These are phyloP conservation scores for Thereva nobilitata DNA, from an alignment of 2,888 invertebrate species.

Conservation along the genomic window DNA sequence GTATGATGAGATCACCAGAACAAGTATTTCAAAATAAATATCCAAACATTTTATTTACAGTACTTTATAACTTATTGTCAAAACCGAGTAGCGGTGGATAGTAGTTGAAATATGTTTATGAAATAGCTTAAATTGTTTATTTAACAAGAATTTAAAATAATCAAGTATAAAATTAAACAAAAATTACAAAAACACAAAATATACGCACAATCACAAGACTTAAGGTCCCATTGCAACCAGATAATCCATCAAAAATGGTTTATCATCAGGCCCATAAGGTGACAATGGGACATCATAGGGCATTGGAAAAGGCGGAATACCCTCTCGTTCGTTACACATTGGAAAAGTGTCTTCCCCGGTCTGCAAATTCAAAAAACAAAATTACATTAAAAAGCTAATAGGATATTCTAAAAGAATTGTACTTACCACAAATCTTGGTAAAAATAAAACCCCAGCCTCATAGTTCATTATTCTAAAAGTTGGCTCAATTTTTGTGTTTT, in stretches of 20 bases:
- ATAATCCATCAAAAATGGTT: slow-evolving; percentile 71
- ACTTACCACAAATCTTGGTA: slow-evolving; percentile 82
- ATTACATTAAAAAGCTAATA: background rate
- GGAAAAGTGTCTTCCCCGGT: slow-evolving; percentile 67
- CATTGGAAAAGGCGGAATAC: slow-evolving; percentile 63
- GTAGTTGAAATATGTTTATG: too few species aligned
- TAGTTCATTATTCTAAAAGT: slow-evolving; percentile 78
- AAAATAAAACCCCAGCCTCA: slow-evolving; percentile 87
- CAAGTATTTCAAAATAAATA: too few species aligned
- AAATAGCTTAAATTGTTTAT: too few species aligned
- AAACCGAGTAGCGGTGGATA: too few species aligned
- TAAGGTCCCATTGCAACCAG: slow-evolving; percentile 47
- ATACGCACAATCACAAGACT: too few species aligned
- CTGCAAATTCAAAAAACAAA: slow-evolving; percentile 56
- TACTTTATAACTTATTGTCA: too few species aligned
- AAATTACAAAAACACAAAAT: too few species aligned
- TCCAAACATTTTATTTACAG: too few species aligned
- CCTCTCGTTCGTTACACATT: slow-evolving; percentile 53
- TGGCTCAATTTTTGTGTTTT: slow-evolving; percentile 62
- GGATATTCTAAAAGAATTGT: background rate
- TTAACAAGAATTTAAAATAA: too few species aligned
- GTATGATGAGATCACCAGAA: too few species aligned
- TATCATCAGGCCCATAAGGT: slow-evolving; percentile 70
- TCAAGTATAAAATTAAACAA: too few species aligned
- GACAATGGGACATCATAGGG: slow-evolving; percentile 83